Percentiles rank a stretch among this genome's conserved stretches.
Conservation (phyloP, 2,797 vertebrate genomes). For the Clamator glandarius region DNA sequence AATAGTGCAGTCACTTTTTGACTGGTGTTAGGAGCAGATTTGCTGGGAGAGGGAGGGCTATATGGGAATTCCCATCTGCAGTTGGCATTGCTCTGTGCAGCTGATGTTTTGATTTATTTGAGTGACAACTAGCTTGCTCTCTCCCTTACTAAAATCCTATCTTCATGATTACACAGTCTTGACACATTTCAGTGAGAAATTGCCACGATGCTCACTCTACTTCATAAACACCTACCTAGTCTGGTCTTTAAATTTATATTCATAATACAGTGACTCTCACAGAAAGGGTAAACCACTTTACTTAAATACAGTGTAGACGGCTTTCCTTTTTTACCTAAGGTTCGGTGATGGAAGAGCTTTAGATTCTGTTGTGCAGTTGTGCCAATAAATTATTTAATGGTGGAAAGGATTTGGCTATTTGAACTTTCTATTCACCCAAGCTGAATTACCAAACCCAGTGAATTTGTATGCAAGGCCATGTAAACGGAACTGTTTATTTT, state of each 20-base stretch:
- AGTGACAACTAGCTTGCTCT: neutral
- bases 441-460: neutral
- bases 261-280: rapidly evolving
- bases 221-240: neutral
- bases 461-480: neutral
- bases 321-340: neutral
- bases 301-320: neutral
- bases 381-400: neutral
- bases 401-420: neutral
- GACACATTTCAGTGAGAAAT: neutral
- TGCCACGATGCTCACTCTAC: neutral
- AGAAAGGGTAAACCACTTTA: neutral
- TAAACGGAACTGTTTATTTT: neutral
- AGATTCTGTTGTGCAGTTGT: neutral
- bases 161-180: neutral
- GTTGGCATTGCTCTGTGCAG: neutral
- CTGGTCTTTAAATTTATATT: neutral
- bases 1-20: neutral
- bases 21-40: neutral
- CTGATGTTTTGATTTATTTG: neutral
- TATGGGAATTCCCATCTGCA: neutral
- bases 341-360: neutral
- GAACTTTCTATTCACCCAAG: neutral
- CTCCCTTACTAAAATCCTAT: neutral
- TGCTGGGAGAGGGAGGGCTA: neutral